A percentile compares a stretch with the other conserved stretches of the same genome.
Evolutionary conservation across 2,888 invertebrate species (phyloP).

Genomic region (Nephrotoma guestfalica): DNA sequence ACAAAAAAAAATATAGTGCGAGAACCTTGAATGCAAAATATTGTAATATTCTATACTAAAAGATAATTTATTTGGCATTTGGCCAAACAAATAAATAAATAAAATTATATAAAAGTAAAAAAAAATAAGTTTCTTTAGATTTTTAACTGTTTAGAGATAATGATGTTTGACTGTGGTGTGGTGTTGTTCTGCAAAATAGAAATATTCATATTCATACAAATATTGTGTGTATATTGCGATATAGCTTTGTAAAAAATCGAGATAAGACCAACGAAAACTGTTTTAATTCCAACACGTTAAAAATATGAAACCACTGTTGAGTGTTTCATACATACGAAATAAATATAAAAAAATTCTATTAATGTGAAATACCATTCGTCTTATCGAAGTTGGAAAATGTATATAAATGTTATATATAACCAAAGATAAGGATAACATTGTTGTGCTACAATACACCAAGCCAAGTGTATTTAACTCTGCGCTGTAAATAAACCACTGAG

Average conservation of each 20-base stretch:
- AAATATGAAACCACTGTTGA: neutral
- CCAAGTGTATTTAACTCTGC: neutral
- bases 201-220: neutral
- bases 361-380: neutral
- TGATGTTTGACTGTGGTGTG: neutral
- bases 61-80: neutral
- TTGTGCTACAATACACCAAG: neutral
- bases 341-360: neutral
- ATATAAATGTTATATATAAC: neutral
- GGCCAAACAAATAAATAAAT: neutral
- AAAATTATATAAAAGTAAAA: neutral
- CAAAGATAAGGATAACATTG: neutral
- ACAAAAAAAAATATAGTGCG: neutral
- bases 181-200: neutral
- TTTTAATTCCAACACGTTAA: neutral
- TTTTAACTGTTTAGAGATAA: neutral
- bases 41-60: neutral
- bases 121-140: neutral
- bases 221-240: neutral
- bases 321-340: neutral
- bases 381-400: neutral
- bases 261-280: neutral
- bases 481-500: neutral
- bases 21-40: neutral
- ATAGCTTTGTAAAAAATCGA: neutral